These are phyloP conservation scores for Mastomys natalensis DNA, from an alignment of 2,113 vertebrate genomes.

Conservation along the genomic window DNA sequence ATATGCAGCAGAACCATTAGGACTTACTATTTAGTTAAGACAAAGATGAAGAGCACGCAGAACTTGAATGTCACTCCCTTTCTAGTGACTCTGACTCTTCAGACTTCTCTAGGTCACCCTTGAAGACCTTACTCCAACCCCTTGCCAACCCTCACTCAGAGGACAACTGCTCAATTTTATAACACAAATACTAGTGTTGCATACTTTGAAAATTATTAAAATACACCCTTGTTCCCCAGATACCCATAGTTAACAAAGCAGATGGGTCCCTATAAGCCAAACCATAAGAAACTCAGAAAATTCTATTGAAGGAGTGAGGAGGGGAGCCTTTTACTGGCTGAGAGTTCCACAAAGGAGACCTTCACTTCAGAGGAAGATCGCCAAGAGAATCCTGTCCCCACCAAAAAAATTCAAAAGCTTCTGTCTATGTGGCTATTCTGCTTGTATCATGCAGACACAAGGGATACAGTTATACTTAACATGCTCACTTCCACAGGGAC, in stretches of 20 bases:
- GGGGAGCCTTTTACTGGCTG: neutral
- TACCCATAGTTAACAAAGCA: neutral
- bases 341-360: neutral
- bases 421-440: neutral
- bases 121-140: neutral
- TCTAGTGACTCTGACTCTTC: neutral
- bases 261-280: neutral
- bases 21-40: neutral
- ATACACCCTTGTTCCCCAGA: neutral
- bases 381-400: neutral
- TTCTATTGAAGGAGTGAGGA: neutral
- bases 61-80: neutral
- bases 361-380: neutral
- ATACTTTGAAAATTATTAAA: neutral
- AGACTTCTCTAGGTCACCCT: neutral
- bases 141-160: neutral
- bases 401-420: conserved; percentile 6
- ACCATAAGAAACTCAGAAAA: neutral
- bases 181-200: neutral
- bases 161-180: neutral
- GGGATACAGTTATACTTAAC: neutral
- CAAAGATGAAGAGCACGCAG: neutral
- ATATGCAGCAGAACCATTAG: neutral
- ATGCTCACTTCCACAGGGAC: neutral
- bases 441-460: neutral